Evolutionary conservation across 1,140 invertebrate species (phyloP).

Genomic region (Hycleus phaleratus): DNA sequence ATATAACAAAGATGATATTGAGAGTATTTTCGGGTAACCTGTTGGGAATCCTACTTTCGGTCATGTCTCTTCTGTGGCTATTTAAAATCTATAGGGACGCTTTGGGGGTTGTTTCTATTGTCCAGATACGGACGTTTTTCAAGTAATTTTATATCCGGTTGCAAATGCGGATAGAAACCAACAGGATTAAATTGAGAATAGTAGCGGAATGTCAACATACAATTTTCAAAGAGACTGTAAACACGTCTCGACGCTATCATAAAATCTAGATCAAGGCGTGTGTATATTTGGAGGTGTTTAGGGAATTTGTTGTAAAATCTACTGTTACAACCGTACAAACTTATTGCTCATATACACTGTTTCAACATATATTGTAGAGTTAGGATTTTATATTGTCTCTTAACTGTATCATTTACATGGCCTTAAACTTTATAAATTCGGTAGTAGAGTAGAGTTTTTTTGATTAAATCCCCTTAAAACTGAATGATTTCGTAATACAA

Average conservation of each 20-base stretch:
- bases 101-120: slow-evolving; percentile 5
- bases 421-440: too few species aligned
- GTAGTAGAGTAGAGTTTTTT: too few species aligned
- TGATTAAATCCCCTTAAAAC: too few species aligned
- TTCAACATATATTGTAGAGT: too few species aligned
- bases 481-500: too few species aligned
- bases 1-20: too few species aligned
- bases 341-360: background rate
- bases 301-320: slow-evolving; percentile 12
- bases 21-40: too few species aligned
- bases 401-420: too few species aligned
- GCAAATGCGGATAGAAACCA: slow-evolving; percentile 7
- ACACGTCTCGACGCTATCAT: slow-evolving; percentile 15
- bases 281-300: slow-evolving; percentile 1
- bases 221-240: slow-evolving; percentile 16
- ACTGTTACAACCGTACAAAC: slow-evolving; percentile 10
- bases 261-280: slow-evolving; percentile 12
- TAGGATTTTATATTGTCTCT: too few species aligned
- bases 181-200: slow-evolving; percentile 12
- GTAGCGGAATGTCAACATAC: slow-evolving; percentile 11
- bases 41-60: too few species aligned
- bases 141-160: slow-evolving; percentile 9
- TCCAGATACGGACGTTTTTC: slow-evolving; percentile 3
- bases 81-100: slow-evolving; percentile 2
- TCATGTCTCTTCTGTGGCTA: background rate